Evolutionary conservation across 2,797 vertebrate genomes (phyloP).

Genomic region (Meriones psammophilus): DNA sequence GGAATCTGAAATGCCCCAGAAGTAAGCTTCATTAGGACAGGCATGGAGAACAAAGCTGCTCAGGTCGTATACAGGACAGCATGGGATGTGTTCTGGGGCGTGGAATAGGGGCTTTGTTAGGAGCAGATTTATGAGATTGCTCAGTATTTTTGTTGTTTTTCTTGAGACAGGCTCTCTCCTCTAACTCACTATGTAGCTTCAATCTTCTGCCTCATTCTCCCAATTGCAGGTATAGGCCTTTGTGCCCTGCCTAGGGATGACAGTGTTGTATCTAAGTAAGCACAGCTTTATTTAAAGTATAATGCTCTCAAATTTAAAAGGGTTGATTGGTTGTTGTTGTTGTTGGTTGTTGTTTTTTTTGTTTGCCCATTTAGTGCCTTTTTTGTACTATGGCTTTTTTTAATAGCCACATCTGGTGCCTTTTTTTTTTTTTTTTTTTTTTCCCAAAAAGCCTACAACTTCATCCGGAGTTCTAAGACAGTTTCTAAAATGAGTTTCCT

Average conservation of each 20-base stretch:
- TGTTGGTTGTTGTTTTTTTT: background rate
- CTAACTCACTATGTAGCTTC: background rate
- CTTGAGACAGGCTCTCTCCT: background rate
- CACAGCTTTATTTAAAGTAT: slow-evolving; percentile 31
- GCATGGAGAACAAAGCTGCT: background rate
- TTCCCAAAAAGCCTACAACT: slow-evolving; percentile 60
- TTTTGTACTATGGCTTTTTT: background rate
- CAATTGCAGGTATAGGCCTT: background rate
- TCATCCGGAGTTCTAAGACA: slow-evolving; percentile 53
- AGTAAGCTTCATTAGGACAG: background rate
- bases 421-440: slow-evolving; percentile 22
- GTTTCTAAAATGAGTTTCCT: slow-evolving; percentile 35
- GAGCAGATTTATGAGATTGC: background rate
- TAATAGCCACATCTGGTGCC: slow-evolving; percentile 10
- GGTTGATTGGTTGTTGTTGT: no score
- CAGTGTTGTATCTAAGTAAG: background rate
- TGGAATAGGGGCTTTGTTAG: background rate
- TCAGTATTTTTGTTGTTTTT: background rate
- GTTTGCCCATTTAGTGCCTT: slow-evolving; percentile 45
- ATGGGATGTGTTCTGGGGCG: background rate
- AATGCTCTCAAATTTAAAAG: slow-evolving; percentile 45
- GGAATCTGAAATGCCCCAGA: background rate
- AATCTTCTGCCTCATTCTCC: background rate
- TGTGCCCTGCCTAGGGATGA: background rate
- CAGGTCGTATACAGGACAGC: background rate